Conservation (phyloP, 2,888 invertebrate genomes). For the Rhimphoctona megacephalus region DNA sequence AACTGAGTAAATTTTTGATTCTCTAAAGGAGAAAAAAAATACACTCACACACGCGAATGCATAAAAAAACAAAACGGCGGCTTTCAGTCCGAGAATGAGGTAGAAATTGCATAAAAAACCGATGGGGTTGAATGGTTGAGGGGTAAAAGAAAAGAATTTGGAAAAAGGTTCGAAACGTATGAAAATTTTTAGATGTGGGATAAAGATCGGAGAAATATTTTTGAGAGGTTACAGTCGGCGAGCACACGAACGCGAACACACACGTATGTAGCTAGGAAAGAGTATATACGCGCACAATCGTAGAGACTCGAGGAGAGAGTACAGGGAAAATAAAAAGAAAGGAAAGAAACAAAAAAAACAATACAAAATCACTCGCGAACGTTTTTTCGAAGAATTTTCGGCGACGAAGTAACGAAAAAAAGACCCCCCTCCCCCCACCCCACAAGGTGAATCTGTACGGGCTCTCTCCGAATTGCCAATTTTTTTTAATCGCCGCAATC, state of each 20-base stretch:
- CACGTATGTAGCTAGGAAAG: slow-evolving; percentile 33
- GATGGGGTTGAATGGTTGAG: neutral
- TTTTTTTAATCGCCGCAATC: slow-evolving; percentile 42
- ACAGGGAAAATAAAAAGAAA: slow-evolving; percentile 34
- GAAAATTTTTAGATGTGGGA: slow-evolving; percentile 26
- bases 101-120: neutral
- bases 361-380: slow-evolving; percentile 2
- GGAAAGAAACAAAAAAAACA: slow-evolving; percentile 14
- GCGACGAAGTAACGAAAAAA: neutral
- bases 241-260: slow-evolving; percentile 40
- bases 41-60: slow-evolving; percentile 6
- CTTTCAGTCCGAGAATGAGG: neutral
- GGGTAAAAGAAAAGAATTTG: neutral
- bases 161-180: neutral
- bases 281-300: slow-evolving; percentile 74
- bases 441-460: slow-evolving; percentile 11
- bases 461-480: slow-evolving; percentile 34
- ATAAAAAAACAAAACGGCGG: slow-evolving; percentile 26
- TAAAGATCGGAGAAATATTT: slow-evolving; percentile 42
- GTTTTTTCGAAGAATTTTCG: slow-evolving; percentile 25
- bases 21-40: slow-evolving; percentile 13
- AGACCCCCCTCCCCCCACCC: neutral
- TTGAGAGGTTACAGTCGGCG: slow-evolving; percentile 70
- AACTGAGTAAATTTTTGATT: slow-evolving; percentile 22
- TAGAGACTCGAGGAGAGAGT: slow-evolving; percentile 84